phyloP scores from a whole-genome alignment of 1,140 invertebrate genomes.

The Pseudomyrmex cubaensis region DNA sequence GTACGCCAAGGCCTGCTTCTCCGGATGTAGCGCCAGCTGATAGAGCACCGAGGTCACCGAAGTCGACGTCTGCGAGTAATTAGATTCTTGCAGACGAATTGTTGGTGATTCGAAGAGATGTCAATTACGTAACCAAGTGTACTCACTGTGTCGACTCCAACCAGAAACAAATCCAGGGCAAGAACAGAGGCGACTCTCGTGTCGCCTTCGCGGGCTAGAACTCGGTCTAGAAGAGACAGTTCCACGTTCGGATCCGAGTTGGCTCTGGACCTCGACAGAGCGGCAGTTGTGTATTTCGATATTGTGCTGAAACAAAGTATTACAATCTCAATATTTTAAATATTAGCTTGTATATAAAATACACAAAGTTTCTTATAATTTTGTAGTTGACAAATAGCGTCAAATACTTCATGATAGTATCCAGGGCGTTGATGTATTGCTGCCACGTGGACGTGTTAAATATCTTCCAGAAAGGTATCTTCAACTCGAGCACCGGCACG shows the following conservation, averaged over 20 bases:
- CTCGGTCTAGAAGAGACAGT: conserved; percentile 88
- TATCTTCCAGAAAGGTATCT: conserved; percentile 92
- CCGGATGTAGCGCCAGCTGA: conserved; percentile 90
- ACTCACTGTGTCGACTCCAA: conserved; percentile 94
- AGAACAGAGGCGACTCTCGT: conserved; percentile 91
- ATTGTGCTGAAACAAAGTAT: conserved; percentile 85
- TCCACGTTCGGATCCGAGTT: conserved; percentile 84
- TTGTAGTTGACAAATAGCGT: not conserved
- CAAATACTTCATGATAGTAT: conserved; percentile 87
- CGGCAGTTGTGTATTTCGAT: conserved; percentile 81
- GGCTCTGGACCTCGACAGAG: conserved; percentile 75
- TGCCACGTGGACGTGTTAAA: conserved; percentile 91
- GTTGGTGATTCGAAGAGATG: not conserved
- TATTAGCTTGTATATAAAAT: not conserved
- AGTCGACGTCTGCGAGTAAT: conserved; percentile 89
- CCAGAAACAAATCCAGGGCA: conserved; percentile 93
- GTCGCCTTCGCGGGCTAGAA: conserved; percentile 87
- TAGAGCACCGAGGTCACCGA: conserved; percentile 92
- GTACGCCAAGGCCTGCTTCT: conserved; percentile 90
- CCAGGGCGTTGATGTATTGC: conserved; percentile 90
- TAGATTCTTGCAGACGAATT: not conserved
- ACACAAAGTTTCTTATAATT: not conserved
- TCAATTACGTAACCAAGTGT: not conserved
- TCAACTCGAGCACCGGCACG: conserved; percentile 91
- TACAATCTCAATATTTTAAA: not conserved